Base-by-base conservation (phyloP, 2,797 vertebrate species). In the Rhadinocentrus ornatus region DNA sequence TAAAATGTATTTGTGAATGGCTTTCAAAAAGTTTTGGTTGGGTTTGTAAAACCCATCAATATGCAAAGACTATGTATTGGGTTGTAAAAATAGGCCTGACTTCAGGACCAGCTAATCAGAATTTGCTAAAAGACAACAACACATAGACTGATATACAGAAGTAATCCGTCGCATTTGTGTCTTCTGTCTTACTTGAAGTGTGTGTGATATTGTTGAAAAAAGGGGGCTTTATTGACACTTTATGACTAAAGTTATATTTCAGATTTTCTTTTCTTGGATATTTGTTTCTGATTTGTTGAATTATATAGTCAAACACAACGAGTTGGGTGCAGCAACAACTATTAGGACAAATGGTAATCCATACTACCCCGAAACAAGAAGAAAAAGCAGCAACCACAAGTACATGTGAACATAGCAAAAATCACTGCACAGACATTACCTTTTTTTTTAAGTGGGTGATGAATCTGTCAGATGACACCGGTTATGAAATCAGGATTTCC, bases 151-250 rank as follows among this genome's bases (percentile, higher is more conserved):
- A 37, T 37, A 12, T 12, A 37, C 41, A 4, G 2, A 39, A 15
- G 3, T 8, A 39, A 39, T 41, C 39, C 3, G 12, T 41, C 1
- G 13, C 39, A 48, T 6, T n/a, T 6, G 20, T 48, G 7, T 18
- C 20, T 48, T n/a, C 20, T 48, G 18, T 7, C 18, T 29, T 29
- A 29, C 29, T 29, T 29, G 29, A 29, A 29, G 5, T 29, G 29
- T 29, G 20, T 9, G 44, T 41, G 39, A 10, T 12, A 0, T 46
- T 20, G 44, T n/a, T 46, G 22, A 12, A 24, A 24, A 22, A 10
- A 22, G 35, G 20, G 6, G 3, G 15, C 35, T 59, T 68, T 68
- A 59, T 48, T 59, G 50, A 44, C 59, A 31, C 31, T 68, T 68
- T 59, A 37, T 68, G 27, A 27, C 39, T 35, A 57, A 48, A n/a